Evolutionary conservation across 2,888 invertebrate genomes (phyloP).

Genomic region (Microctonus brassicae): DNA sequence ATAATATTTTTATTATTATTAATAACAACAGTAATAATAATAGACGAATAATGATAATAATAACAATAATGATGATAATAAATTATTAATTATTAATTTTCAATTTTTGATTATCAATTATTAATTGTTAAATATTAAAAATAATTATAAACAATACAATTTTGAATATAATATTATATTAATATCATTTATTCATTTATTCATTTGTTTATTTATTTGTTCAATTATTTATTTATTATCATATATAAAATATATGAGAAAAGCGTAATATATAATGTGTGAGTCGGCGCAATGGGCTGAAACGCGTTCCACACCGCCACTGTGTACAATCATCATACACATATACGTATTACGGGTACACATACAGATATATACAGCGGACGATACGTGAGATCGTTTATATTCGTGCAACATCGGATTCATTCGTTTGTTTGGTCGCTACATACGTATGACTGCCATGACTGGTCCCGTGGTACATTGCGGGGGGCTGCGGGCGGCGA

Average conservation of each 20-base stretch:
- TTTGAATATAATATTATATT: too few species aligned
- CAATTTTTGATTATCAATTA: too few species aligned
- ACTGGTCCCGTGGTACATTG: slow-evolving; percentile 56
- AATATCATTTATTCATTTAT: too few species aligned
- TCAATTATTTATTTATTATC: background rate
- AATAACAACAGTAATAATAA: too few species aligned
- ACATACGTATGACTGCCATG: slow-evolving; percentile 59
- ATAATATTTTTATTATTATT: too few species aligned
- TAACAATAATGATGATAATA: too few species aligned
- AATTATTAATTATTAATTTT: too few species aligned
- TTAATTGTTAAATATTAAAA: too few species aligned
- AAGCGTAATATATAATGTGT: slow-evolving; percentile 10
- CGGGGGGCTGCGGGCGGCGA: slow-evolving; percentile 35
- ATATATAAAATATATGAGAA: background rate
- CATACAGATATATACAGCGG: slow-evolving; percentile 7
- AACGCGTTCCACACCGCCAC: slow-evolving; percentile 29
- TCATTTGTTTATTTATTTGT: too few species aligned
- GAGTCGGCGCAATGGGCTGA: slow-evolving; percentile 33
- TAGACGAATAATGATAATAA: too few species aligned
- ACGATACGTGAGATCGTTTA: background rate
- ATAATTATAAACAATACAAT: too few species aligned
- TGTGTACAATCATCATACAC: background rate
- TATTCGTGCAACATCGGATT: slow-evolving; percentile 51
- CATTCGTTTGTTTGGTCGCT: slow-evolving; percentile 50
- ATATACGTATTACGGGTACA: background rate